Evolutionary conservation across 2,888 invertebrate species (phyloP), one percentile per base, ranked within the genome.

Genomic region (Ectemnius lituratus): DNA sequence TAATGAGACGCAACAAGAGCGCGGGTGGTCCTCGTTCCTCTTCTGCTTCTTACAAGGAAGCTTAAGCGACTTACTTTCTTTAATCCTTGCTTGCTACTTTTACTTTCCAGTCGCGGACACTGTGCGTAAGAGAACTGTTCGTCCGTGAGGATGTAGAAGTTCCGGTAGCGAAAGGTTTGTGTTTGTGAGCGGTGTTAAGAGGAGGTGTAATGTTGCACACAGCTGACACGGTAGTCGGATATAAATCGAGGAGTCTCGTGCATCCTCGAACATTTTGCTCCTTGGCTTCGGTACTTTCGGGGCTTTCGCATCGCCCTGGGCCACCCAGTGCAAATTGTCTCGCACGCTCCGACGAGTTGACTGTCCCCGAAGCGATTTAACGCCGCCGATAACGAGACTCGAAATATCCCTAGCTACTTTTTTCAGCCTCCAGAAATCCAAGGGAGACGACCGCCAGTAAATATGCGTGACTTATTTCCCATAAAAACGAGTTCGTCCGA

Each of bases 351-450:
- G 52, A 49, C 6, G 49, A 27, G 8, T 18, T 60, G 28, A 52
- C 23, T 60, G n/a, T 11, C 28, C 62, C 20, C 52, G 28, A 20
- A 61, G 28, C 67, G 68, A 68, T 73, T 73, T 67, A 73, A 63
- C 67, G 72, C 20, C 47, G 60, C 45, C 67, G 67, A 64, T 73
- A 73, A 73, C 72, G 67, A 71, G 71, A 59, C 62, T 62, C 62
- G 58, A 71, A 71, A 71, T 71, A 71, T 67, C 72, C 67, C 49
- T 60, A 46, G 49, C n/a, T 47, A 65, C 61, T 52, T 59, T 37
- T 37, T 65, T 65, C 63, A 18, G 23, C 56, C 57, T n/a, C 11
- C 65, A 56, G 20, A 61, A 61, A 62, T 20, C 45, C 45, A 14
- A 13, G 23, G 57, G 23, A 18, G 46, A 47, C 57, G 45, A 28